Evolutionary conservation across 2,797 vertebrate genomes (phyloP).

Genomic region (Hylomyscus alleni): DNA sequence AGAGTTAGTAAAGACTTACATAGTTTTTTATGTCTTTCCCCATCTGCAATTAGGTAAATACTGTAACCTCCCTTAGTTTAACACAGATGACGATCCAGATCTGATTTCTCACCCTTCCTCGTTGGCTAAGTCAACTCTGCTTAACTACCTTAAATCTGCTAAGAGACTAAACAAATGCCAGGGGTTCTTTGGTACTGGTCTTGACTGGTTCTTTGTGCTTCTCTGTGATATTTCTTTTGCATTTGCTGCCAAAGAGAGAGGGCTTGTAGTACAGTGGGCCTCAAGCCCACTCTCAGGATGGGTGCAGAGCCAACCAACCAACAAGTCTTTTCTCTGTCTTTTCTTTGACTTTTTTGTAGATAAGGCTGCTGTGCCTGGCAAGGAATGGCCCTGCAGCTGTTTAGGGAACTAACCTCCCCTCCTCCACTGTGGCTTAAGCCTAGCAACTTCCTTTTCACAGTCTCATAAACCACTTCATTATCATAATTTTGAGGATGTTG

Average conservation of each 20-base stretch:
- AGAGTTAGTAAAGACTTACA: neutral
- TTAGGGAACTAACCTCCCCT: neutral
- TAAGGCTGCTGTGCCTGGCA: neutral
- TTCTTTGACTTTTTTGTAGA: constrained; percentile 53
- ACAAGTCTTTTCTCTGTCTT: neutral
- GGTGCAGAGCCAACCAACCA: neutral
- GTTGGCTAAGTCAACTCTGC: neutral
- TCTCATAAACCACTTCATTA: constrained; percentile 67
- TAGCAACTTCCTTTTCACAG: constrained; percentile 11
- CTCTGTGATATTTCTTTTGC: constrained; percentile 34
- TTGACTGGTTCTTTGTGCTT: constrained; percentile 14
- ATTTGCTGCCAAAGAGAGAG: constrained; percentile 51
- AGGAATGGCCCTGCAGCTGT: constrained; percentile 56
- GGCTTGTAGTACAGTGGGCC: neutral
- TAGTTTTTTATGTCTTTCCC: neutral
- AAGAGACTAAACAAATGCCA: neutral
- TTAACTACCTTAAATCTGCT: constrained; percentile 22
- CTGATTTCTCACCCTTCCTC: neutral
- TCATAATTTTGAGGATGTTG: constrained; percentile 68
- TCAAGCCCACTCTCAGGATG: neutral
- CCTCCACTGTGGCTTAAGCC: neutral
- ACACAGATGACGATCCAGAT: neutral
- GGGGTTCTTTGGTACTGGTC: neutral
- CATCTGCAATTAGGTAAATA: neutral
- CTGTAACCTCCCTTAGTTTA: neutral